Conservation (phyloP, 1,140 invertebrate species). For the Ladona fulva region DNA sequence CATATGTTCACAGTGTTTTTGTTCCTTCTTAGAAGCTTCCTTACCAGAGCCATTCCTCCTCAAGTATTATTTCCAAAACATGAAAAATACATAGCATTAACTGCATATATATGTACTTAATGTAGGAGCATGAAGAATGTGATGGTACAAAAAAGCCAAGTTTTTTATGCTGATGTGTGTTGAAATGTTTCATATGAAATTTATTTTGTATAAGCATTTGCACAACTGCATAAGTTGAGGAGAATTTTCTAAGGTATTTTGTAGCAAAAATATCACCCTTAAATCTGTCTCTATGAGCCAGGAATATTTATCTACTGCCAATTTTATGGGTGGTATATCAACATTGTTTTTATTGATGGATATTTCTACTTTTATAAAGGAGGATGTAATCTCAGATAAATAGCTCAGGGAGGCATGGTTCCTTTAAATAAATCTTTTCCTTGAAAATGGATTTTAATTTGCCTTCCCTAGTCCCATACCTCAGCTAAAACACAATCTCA, state of each 20-base stretch:
- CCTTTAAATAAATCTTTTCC: conserved; percentile 6
- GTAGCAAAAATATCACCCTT: background rate
- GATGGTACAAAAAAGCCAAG: background rate
- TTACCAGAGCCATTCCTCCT: conserved; percentile 3
- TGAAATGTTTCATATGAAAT: background rate
- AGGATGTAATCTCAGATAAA: background rate
- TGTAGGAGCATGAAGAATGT: too few relatives aligned
- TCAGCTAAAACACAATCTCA: too few relatives aligned
- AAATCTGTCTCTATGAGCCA: background rate
- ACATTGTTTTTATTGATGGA: background rate
- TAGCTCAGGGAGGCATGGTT: conserved; percentile 1
- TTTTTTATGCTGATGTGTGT: background rate
- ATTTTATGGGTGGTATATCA: background rate
- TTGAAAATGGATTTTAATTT: too few relatives aligned
- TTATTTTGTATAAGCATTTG: background rate
- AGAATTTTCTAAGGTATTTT: background rate
- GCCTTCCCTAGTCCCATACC: too few relatives aligned
- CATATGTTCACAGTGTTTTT: background rate
- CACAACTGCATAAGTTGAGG: background rate
- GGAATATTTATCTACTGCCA: background rate
- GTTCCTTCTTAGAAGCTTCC: background rate
- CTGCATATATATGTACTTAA: background rate
- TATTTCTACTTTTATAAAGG: background rate
- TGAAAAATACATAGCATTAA: background rate
- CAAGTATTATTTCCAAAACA: background rate